Base-by-base conservation (phyloP, 2,113 vertebrate genomes). In the Ardeotis arabs region DNA sequence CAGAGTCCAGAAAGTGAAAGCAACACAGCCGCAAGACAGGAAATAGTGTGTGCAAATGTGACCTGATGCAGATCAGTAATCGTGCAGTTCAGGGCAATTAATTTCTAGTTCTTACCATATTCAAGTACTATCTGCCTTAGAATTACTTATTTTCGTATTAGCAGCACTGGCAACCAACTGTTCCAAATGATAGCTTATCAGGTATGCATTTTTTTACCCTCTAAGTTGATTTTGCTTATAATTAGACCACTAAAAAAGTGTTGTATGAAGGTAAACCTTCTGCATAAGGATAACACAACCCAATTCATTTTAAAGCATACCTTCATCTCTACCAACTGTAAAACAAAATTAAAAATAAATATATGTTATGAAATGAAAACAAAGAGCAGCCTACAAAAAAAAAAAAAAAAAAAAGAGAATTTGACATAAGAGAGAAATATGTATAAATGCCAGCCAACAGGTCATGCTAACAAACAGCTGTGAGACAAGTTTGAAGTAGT, bases 101-200 rank as follows among this genome's bases (percentile, higher is more conserved):
- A 96, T 93, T 96, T 93, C 95, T 56, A 87, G 33, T 22, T 96
- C 66, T 81, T 93, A 49, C 78, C 59, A 47, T 35, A 74, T 84
- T 80, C 72, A 59, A 67, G 62, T 80, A 93, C 50, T 70, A 29
- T 35, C 74, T 89, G 68, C 64, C 69, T 85, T 79, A 77, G 60
- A 95, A 82, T 88, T 83, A 67, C 18, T 84, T 63, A 59, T 64
- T 93, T 90, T 85, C 33, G 7, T 86, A 83, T 78, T 72, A 93
- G 63, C 52, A 93, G 82, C 35, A 52, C 25, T 63, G 35, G 37
- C 56, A 94, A 74, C 41, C 41, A 93, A 68, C 80, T 87, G 64
- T 79, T 95, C 55, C 62, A 90, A 91, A 73, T 19, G 13, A 86
- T 14, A 92, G 31, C 77, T 91, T 92, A 80, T 80, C 77, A 87